Base-by-base conservation (phyloP, 2,888 invertebrate species). In the Sarcophaga subvicina region DNA sequence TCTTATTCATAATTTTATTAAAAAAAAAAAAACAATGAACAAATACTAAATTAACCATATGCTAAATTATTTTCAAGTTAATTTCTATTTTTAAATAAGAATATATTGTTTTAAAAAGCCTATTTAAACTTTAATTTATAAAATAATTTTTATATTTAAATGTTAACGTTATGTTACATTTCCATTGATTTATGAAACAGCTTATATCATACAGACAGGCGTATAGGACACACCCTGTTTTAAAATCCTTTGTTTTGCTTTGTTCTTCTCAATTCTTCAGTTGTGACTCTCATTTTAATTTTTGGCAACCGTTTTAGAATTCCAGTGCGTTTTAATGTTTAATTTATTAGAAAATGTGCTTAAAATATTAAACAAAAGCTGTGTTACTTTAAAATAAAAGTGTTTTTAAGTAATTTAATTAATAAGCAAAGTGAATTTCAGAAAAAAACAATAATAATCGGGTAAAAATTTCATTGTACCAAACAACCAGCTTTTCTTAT, bases 241-340 rank as follows among this genome's bases (percentile, higher is more conserved):
- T 49, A 12, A 11, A 47, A 47, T 47, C 47, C 66, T 67, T 67
- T 54, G 54, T 54, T 54, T 64, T 64, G 64, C 17, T 66, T 69
- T 69, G 67, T 5, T 69, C 45, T 22, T 14, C 8, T 25, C 17
- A 54, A 14, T 4, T 25, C 14, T 69, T 14, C 3, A 54, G 14
- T 5, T 17, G 47, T 69, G n/a, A 12, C 45, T 67, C n/a, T 45
- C n/a, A 10, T n/a, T 45, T 67, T 47, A 47, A 22, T 12, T 67
- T 67, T 11, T 45, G 2, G 2, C 4, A 45, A 54, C 8, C 37
- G 37, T 37, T 37, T 37, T 10, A 37, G 37, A 37, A 37, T 37
- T 37, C 37, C 37, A 37, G 8, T 37, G 37, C 2, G 37, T 37
- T 2, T 37, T 37, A 8, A 37, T 8, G 10, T 37, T 37, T 37